phyloP scores from a whole-genome alignment of 92 coral and sea anemone genomes.

The Parazoanthus darwini region DNA sequence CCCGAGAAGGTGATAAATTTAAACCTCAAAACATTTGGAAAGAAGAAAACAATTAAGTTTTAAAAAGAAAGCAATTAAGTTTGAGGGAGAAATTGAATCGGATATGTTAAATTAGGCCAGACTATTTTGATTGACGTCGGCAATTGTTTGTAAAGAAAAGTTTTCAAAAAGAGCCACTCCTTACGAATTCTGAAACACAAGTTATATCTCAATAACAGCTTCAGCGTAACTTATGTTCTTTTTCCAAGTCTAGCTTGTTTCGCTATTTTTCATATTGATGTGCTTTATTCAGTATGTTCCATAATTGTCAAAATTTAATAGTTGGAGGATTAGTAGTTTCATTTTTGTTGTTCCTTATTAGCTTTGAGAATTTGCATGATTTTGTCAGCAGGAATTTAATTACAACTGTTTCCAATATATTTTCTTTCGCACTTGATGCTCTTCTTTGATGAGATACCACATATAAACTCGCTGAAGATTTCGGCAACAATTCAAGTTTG shows the following conservation, averaged over 20 bases:
- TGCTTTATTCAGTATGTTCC: not conserved
- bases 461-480: not conserved
- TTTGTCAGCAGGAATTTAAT: not conserved
- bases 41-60: not conserved
- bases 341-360: not conserved
- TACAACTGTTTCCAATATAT: not conserved
- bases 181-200: not conserved
- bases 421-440: not conserved
- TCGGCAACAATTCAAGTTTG: not conserved
- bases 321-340: not conserved
- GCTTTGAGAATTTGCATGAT: not conserved
- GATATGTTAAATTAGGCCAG: not conserved
- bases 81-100: not conserved
- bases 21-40: not conserved
- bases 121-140: not conserved
- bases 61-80: not conserved
- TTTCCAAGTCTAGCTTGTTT: not conserved
- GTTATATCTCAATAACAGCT: not conserved
- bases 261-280: not conserved
- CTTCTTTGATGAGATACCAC: not conserved
- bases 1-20: not conserved
- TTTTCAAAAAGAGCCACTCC: not conserved
- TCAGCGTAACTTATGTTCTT: not conserved
- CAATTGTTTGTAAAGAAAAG: not conserved
- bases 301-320: not conserved